Evolutionary conservation across 2,113 vertebrate species (phyloP).

Genomic region (Pogonocichla stellata): DNA sequence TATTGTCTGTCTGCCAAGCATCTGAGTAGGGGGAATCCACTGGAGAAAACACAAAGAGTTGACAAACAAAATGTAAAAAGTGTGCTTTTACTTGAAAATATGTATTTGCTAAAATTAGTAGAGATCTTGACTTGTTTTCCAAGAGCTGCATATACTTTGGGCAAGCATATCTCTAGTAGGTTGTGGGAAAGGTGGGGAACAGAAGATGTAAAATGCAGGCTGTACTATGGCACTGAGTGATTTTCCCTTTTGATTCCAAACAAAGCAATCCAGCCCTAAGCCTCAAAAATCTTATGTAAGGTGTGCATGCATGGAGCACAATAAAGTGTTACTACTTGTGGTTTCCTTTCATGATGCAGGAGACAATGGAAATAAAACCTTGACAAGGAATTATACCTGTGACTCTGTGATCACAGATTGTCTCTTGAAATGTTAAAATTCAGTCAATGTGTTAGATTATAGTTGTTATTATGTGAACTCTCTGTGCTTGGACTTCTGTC

Average conservation of each 20-base stretch:
- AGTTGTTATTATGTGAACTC: background rate
- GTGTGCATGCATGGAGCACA: background rate
- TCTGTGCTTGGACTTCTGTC: background rate
- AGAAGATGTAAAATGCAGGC: background rate
- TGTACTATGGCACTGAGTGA: background rate
- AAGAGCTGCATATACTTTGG: background rate
- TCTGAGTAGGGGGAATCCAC: background rate
- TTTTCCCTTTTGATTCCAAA: background rate
- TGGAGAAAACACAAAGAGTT: background rate
- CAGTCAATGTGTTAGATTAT: background rate
- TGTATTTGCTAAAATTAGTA: background rate
- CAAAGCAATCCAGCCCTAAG: background rate
- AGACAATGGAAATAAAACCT: constrained; percentile 19
- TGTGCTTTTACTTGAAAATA: background rate
- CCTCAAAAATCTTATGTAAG: background rate
- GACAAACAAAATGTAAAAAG: background rate
- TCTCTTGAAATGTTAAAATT: constrained; percentile 42
- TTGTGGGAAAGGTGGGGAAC: background rate
- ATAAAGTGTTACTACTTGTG: background rate
- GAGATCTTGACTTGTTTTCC: background rate
- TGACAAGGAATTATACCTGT: constrained; percentile 17
- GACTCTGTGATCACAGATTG: background rate
- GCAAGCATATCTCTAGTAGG: background rate
- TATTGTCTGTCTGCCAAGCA: background rate
- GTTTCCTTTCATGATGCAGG: background rate